Evolutionary conservation across 2,113 vertebrate species (phyloP).

Genomic region (Lepus europaeus): DNA sequence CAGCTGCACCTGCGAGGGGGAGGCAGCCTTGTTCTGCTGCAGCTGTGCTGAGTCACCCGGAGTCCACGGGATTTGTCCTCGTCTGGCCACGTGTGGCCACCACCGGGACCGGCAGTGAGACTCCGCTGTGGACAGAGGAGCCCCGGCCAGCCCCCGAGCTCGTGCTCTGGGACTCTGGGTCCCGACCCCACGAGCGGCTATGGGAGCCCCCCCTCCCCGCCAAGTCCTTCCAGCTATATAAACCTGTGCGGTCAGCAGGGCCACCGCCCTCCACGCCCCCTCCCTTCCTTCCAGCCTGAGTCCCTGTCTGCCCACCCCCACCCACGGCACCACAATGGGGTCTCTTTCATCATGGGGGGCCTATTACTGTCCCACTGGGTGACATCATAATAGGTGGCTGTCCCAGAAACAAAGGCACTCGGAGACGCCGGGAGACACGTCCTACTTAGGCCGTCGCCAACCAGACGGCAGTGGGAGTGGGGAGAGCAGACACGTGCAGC

Average conservation of each 20-base stretch:
- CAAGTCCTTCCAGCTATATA: too few species aligned
- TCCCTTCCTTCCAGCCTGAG: background rate
- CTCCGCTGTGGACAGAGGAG: background rate
- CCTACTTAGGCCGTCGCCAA: constrained; percentile 88
- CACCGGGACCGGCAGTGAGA: too few species aligned
- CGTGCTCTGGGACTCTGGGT: background rate
- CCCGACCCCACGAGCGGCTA: background rate
- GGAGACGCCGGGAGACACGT: constrained; percentile 85
- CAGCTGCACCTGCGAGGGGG: too few species aligned
- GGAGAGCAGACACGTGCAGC: constrained; percentile 87
- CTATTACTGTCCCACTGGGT: constrained; percentile 83
- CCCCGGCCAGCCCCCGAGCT: background rate
- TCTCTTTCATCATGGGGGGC: constrained; percentile 81
- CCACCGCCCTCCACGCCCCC: background rate
- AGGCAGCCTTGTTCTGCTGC: too few species aligned
- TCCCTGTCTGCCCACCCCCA: background rate
- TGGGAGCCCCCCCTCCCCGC: background rate
- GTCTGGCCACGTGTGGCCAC: too few species aligned
- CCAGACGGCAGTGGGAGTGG: constrained; percentile 85
- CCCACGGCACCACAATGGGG: constrained; percentile 73
- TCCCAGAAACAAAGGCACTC: constrained; percentile 88
- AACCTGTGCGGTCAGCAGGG: background rate
- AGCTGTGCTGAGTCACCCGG: too few species aligned
- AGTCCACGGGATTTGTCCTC: too few species aligned
- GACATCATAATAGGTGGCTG: constrained; percentile 91